Evolutionary conservation across 23 tunicate species (phyloP).

Genomic region (Halocynthia roretzi): DNA sequence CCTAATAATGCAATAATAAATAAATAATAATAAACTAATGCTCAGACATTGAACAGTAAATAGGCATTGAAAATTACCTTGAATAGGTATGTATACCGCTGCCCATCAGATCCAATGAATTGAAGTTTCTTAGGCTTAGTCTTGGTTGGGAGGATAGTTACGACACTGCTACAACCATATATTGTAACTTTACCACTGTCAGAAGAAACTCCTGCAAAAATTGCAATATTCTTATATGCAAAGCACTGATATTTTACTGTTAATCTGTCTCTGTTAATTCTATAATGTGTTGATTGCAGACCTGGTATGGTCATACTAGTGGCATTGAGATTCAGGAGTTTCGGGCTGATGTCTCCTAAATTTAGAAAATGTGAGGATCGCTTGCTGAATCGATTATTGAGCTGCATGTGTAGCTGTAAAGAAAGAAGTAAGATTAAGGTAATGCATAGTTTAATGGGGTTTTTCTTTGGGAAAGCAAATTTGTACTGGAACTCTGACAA

Average conservation of each 20-base stretch:
- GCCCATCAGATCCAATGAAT: conserved; percentile 91
- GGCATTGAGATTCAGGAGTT: conserved; percentile 61
- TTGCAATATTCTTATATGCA: no score
- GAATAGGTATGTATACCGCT: conserved; percentile 88
- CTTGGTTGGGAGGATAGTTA: conserved; percentile 94
- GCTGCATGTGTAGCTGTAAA: conserved; percentile 56
- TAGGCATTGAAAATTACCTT: conserved; percentile 25
- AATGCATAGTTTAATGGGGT: background rate
- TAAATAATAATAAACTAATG: background rate
- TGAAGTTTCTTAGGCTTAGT: conserved; percentile 98
- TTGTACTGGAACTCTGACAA: no score
- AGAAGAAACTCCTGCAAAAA: conserved; percentile 64
- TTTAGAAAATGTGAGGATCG: conserved; percentile 71
- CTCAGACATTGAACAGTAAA: background rate
- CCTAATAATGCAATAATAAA: conserved; percentile 32
- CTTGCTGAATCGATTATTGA: conserved; percentile 61
- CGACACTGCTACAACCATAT: conserved; percentile 85
- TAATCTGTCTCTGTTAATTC: no score
- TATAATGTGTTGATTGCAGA: background rate
- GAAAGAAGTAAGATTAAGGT: background rate
- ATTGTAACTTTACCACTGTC: conserved; percentile 45
- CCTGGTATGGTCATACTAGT: conserved; percentile 97
- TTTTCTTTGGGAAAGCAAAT: background rate
- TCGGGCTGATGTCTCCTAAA: conserved; percentile 88
- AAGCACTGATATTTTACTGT: no score